Evolutionary conservation across 2,113 vertebrate genomes (phyloP).

Genomic region (Antigone vipio): DNA sequence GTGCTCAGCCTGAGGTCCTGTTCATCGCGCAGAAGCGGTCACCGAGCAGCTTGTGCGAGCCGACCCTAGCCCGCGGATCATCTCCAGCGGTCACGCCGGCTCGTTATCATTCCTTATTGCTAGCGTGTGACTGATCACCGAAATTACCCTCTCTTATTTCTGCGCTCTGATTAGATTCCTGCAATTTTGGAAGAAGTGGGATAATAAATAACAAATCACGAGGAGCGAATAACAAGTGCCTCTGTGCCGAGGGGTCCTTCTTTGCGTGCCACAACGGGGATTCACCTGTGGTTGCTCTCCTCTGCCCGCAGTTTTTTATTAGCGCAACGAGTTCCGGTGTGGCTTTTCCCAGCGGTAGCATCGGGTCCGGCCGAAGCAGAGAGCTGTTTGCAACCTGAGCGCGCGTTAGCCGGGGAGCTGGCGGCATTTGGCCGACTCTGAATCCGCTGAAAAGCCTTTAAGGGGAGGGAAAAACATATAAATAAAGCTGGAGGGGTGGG

Average conservation of each 20-base stretch:
- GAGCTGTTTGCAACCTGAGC: neutral
- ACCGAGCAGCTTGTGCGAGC: neutral
- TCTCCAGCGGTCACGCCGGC: neutral
- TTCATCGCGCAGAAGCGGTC: neutral
- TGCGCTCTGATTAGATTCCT: neutral
- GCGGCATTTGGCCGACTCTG: neutral
- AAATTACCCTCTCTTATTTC: neutral
- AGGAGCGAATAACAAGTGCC: neutral
- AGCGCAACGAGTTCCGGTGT: neutral
- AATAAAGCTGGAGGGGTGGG: neutral
- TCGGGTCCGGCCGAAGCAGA: neutral
- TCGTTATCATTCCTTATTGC: neutral
- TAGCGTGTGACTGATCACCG: neutral
- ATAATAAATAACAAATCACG: constrained; percentile 19
- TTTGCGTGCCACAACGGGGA: neutral
- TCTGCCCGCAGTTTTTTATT: rapidly evolving
- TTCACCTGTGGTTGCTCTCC: neutral
- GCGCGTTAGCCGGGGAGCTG: neutral
- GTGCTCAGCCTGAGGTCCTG: neutral
- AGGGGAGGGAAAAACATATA: neutral
- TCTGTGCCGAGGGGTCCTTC: neutral
- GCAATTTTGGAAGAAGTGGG: neutral
- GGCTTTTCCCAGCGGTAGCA: neutral
- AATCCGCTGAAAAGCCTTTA: neutral
- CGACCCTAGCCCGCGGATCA: neutral